Percentiles rank a stretch among this genome's conserved stretches.
Conservation (phyloP, 2,797 vertebrate genomes). For the Microchirus variegatus region DNA sequence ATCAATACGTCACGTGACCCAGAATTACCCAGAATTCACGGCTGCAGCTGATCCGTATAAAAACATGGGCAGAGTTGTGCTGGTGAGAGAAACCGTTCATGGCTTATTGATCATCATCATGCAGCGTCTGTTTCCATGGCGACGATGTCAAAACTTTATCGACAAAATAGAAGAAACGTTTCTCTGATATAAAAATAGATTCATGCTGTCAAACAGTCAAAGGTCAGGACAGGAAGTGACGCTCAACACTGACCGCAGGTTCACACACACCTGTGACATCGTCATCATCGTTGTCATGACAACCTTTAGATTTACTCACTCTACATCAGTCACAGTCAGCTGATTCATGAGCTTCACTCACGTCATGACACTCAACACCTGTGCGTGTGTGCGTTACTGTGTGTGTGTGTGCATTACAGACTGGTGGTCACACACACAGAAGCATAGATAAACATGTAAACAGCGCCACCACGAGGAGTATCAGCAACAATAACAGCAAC, state of each 20-base stretch:
- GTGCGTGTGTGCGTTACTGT: slow-evolving; percentile 6
- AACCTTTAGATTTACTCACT: not conserved
- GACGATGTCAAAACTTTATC: slow-evolving; percentile 17
- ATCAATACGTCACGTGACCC: too few species aligned
- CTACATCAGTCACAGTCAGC: too few species aligned
- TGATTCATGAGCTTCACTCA: slow-evolving; percentile 1
- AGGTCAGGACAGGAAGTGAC: slow-evolving; percentile 23
- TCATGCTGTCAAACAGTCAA: slow-evolving; percentile 75
- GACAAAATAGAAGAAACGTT: slow-evolving; percentile 33
- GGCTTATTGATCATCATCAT: slow-evolving; percentile 57
- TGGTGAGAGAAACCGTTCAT: slow-evolving; percentile 74
- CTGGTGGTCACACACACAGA: slow-evolving; percentile 48
- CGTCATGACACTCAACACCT: slow-evolving; percentile 16
- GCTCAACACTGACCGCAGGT: too few species aligned
- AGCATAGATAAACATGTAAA: slow-evolving; percentile 53
- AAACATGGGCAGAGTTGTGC: slow-evolving; percentile 70
- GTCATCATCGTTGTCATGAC: not conserved
- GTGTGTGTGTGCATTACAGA: slow-evolving; percentile 18
- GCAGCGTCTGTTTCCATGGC: slow-evolving; percentile 10
- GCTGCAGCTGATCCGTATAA: slow-evolving; percentile 24
- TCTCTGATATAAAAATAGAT: slow-evolving; percentile 71
- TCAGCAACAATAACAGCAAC: slow-evolving; percentile 45
- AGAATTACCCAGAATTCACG: slow-evolving; percentile 43
- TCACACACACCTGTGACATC: not conserved
- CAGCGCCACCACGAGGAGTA: slow-evolving; percentile 48